Percentiles rank a stretch among this genome's conserved stretches.
Evolutionary conservation across 2,888 invertebrate genomes (phyloP).

Genomic region (Liposcelis brunnea): DNA sequence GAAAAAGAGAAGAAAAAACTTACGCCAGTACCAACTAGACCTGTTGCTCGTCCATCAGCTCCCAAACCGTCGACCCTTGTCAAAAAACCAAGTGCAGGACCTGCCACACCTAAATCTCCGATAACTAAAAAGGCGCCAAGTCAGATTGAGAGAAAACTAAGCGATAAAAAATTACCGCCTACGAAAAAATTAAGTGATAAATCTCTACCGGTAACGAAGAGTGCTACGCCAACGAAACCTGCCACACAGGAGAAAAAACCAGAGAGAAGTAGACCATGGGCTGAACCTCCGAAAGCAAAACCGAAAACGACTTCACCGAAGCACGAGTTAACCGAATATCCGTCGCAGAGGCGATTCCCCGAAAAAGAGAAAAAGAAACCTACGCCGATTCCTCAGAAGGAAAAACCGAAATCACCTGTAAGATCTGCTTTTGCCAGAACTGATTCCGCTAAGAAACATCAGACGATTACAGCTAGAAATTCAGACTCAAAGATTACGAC

Average conservation of each 20-base stretch:
- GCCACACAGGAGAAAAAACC: constrained; percentile 8
- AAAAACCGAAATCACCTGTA: constrained; percentile 1
- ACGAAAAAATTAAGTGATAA: too few relatives aligned
- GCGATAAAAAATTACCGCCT: too few relatives aligned
- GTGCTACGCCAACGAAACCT: constrained; percentile 11
- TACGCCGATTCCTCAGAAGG: constrained; percentile 1
- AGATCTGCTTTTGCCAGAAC: constrained; percentile 13
- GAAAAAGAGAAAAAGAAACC: constrained; percentile 11
- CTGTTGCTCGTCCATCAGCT: constrained; percentile 7
- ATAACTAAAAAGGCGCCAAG: too few relatives aligned
- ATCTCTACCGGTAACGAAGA: too few relatives aligned
- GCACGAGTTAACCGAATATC: constrained; percentile 4
- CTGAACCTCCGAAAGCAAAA: constrained; percentile 6
- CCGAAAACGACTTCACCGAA: background rate
- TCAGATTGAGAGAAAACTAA: too few relatives aligned
- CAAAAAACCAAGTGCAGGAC: constrained; percentile 10
- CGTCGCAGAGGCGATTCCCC: background rate
- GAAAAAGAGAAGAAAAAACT: constrained; percentile 10
- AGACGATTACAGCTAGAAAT: constrained; percentile 4
- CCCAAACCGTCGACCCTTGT: constrained; percentile 5
- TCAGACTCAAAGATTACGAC: constrained; percentile 4
- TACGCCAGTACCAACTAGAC: constrained; percentile 6
- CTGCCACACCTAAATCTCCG: constrained; percentile 7
- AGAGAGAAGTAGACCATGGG: too few relatives aligned
- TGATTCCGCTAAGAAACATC: constrained; percentile 3